Conservation (phyloP, 2,797 vertebrate genomes). For the Sebastolobus altivelis region DNA sequence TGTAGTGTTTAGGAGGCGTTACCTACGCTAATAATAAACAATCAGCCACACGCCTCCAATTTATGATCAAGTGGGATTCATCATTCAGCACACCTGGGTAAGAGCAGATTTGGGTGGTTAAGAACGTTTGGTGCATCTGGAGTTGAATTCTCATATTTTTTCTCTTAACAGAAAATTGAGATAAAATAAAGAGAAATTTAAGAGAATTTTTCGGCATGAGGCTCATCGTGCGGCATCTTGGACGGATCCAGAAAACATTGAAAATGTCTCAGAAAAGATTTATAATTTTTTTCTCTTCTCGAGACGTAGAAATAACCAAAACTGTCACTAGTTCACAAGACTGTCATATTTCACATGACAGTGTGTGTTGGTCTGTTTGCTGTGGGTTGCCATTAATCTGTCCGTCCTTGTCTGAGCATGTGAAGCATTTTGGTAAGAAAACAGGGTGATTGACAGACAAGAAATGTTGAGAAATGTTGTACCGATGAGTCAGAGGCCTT, state of each 20-base stretch:
- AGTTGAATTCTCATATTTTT: too few species aligned
- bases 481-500: slow-evolving; percentile 2
- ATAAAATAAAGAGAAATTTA: too few species aligned
- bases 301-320: neutral
- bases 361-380: slow-evolving; percentile 21
- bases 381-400: slow-evolving; percentile 49
- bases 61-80: too few species aligned
- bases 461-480: slow-evolving; percentile 12
- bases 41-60: too few species aligned
- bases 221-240: neutral
- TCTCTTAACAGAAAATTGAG: too few species aligned
- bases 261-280: neutral
- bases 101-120: too few species aligned
- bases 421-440: slow-evolving; percentile 46
- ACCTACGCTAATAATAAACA: too few species aligned
- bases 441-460: slow-evolving; percentile 34
- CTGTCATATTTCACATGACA: slow-evolving; percentile 22
- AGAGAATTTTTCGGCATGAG: too few species aligned
- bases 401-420: slow-evolving; percentile 57
- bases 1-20: too few species aligned
- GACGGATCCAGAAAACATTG: neutral
- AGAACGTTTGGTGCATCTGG: too few species aligned
- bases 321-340: slow-evolving; percentile 2
- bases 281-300: neutral
- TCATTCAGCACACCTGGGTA: too few species aligned